Conservation (phyloP, 2,113 vertebrate species). For the Corydoras maculifer region DNA sequence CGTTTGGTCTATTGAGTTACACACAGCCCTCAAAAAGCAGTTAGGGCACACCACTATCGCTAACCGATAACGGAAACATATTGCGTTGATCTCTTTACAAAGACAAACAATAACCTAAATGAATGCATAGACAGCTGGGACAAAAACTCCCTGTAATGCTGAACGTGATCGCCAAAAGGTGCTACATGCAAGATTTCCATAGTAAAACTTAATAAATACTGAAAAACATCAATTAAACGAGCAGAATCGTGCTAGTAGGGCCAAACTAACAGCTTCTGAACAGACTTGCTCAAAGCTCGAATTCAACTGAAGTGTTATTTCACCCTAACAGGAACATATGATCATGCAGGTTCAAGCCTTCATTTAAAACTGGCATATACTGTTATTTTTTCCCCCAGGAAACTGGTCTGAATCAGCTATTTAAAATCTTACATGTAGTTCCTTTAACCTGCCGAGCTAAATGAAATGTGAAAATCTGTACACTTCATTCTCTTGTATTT, state of each 20-base stretch:
- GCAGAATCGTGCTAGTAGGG: not conserved
- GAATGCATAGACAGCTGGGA: conserved; percentile 23
- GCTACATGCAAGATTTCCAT: conserved; percentile 19
- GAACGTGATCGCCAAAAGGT: conserved; percentile 3
- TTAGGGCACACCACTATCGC: conserved; percentile 2
- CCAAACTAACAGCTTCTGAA: not conserved
- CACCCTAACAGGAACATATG: not conserved
- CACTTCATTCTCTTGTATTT: not conserved
- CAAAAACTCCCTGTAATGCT: conserved; percentile 21
- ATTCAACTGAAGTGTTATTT: not conserved
- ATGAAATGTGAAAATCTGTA: not conserved
- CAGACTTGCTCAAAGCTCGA: not conserved
- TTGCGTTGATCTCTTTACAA: conserved; percentile 11
- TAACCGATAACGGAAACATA: conserved; percentile 14
- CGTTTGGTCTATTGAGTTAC: conserved; percentile 12
- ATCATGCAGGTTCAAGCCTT: conserved; percentile 1
- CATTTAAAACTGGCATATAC: not conserved
- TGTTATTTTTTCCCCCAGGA: no score
- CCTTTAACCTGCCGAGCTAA: conserved; percentile 8
- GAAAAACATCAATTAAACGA: not conserved
- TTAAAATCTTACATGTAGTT: not conserved
- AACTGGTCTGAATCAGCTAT: no score
- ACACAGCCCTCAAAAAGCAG: not conserved
- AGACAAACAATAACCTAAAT: not conserved
- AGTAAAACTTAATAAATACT: not conserved